phyloP scores from a whole-genome alignment of 37 sponge, comb jelly and placozoan species.

The Tethya wilhelma region DNA sequence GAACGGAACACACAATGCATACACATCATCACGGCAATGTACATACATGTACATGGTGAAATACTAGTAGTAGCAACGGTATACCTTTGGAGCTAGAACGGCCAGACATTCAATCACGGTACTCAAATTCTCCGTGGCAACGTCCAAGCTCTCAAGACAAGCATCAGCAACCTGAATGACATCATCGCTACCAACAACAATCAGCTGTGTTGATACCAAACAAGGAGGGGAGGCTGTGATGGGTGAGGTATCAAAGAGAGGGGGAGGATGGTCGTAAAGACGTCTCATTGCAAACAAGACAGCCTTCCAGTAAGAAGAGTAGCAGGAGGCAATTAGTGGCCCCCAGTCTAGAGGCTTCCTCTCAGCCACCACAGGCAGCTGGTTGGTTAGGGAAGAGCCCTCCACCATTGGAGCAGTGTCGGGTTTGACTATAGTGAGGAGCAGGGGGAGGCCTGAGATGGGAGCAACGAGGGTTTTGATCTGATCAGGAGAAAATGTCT shows the following conservation, averaged over 20 bases:
- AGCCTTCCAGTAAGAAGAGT: slow-evolving; percentile 53
- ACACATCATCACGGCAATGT: too few relatives aligned
- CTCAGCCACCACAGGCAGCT: background rate
- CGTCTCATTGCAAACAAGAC: background rate
- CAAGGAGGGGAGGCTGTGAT: background rate
- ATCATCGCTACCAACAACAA: background rate
- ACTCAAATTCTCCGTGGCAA: background rate
- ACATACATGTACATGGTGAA: background rate
- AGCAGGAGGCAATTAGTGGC: slow-evolving; percentile 29
- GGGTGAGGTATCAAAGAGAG: background rate
- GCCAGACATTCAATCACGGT: slow-evolving; percentile 39
- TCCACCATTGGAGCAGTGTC: background rate
- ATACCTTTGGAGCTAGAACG: slow-evolving; percentile 59
- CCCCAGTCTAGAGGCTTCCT: slow-evolving; percentile 48
- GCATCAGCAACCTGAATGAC: slow-evolving; percentile 9
- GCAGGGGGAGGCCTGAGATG: background rate
- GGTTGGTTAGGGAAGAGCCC: background rate
- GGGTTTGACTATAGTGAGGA: background rate
- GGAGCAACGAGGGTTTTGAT: too few relatives aligned
- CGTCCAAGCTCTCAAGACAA: slow-evolving; percentile 47
- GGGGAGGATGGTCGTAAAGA: background rate
- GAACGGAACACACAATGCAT: too few relatives aligned
- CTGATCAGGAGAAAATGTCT: background rate
- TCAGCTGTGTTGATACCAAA: background rate
- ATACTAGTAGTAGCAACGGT: background rate